Conservation (phyloP, 2,113 vertebrate genomes). For the Spheniscus mendiculus region DNA sequence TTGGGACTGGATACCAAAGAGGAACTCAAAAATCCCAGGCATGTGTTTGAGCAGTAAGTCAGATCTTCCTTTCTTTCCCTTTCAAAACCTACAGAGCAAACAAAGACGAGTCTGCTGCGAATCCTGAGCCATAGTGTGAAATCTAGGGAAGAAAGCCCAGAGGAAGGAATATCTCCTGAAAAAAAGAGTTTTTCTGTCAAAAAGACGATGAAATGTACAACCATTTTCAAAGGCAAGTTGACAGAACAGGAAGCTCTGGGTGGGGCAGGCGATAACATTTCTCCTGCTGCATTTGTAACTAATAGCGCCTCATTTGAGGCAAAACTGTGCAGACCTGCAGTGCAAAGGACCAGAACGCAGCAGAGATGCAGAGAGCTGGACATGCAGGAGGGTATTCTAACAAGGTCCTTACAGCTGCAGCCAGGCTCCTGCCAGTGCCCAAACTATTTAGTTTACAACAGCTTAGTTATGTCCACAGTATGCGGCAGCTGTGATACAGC, state of each 20-base stretch:
- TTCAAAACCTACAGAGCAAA: constrained; percentile 70
- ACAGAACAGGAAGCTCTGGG: not conserved
- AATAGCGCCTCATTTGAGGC: not conserved
- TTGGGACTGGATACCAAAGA: not conserved
- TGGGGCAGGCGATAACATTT: not conserved
- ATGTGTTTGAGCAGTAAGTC: not conserved
- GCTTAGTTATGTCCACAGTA: not conserved
- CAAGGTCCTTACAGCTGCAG: not conserved
- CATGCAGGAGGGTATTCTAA: not conserved
- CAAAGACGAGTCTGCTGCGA: constrained; percentile 73
- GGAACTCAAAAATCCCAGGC: not conserved
- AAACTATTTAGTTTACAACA: not conserved
- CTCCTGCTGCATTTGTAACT: not conserved
- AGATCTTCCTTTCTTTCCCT: not conserved
- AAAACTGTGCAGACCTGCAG: not conserved
- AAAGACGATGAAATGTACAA: not conserved
- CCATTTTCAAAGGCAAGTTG: constrained; percentile 55
- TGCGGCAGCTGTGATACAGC: not conserved
- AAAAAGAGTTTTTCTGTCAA: constrained; percentile 1
- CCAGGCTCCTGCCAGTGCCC: not conserved
- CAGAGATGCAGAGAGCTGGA: not conserved
- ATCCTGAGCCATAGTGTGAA: constrained; percentile 22
- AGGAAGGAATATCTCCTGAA: constrained; percentile 30
- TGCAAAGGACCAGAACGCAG: not conserved
- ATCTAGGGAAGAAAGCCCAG: not conserved